Evolutionary conservation across 92 coral and sea anemone genomes (phyloP).

Genomic region (Virgularia gustaviana): DNA sequence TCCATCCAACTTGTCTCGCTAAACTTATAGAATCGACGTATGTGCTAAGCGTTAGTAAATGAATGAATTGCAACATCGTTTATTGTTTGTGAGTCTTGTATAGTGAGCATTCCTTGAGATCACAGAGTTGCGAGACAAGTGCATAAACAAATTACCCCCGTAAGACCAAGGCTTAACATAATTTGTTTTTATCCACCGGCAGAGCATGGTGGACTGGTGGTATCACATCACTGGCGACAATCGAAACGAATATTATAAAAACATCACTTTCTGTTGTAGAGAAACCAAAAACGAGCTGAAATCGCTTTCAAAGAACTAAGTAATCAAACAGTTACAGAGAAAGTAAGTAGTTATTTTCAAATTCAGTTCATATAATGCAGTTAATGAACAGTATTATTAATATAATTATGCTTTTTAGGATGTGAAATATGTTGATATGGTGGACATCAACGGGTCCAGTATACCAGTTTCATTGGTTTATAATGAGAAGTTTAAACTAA

Average conservation of each 20-base stretch:
- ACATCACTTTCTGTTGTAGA: not conserved
- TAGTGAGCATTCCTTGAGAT: too few relatives aligned
- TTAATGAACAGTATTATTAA: not conserved
- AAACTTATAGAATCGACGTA: too few relatives aligned
- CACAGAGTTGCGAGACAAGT: too few relatives aligned
- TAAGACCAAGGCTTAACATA: too few relatives aligned
- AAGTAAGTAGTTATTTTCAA: slow-evolving; percentile 5
- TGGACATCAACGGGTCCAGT: not conserved
- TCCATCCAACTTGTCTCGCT: too few relatives aligned
- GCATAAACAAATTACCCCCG: too few relatives aligned
- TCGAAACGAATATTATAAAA: not conserved
- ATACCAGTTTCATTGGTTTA: slow-evolving; percentile 19
- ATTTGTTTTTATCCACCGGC: too few relatives aligned
- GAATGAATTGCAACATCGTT: too few relatives aligned
- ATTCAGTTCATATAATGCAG: not conserved
- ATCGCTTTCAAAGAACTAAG: slow-evolving; percentile 1
- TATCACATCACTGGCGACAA: not conserved
- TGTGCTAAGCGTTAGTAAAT: too few relatives aligned
- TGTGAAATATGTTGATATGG: slow-evolving; percentile 31
- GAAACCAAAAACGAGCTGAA: slow-evolving; percentile 17
- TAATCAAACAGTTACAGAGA: slow-evolving; percentile 5
- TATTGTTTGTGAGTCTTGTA: too few relatives aligned
- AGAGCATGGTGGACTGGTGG: not conserved
- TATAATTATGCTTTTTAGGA: slow-evolving; percentile 6
- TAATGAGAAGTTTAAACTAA: slow-evolving; percentile 19